A percentile compares a stretch with the other conserved stretches of the same genome.
These are phyloP conservation scores for Leptodactylus fuscus DNA, from an alignment of 2,113 vertebrate species.

Conservation along the genomic window DNA sequence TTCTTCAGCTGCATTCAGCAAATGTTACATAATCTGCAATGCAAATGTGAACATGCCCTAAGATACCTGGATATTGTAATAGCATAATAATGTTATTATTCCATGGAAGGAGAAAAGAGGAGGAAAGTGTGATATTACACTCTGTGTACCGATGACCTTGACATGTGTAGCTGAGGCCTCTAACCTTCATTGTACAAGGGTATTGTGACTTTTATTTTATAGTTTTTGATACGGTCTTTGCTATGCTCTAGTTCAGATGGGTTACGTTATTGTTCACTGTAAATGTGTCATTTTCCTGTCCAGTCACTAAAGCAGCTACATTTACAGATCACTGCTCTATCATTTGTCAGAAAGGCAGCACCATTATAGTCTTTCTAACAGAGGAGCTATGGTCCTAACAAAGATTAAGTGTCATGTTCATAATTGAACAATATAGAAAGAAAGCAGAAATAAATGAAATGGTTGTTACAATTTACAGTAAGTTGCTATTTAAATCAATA, in stretches of 20 bases:
- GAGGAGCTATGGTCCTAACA: slow-evolving; percentile 3
- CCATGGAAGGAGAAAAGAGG: too few species aligned
- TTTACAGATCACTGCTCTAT: slow-evolving; percentile 21
- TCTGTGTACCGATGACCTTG: too few species aligned
- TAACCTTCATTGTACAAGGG: background rate
- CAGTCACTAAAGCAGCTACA: background rate
- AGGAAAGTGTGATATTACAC: too few species aligned
- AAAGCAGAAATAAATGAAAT: slow-evolving; percentile 34
- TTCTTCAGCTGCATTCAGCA: too few species aligned
- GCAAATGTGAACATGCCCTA: too few species aligned
- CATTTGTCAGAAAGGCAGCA: slow-evolving; percentile 5
- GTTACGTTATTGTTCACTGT: background rate
- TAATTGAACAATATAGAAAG: slow-evolving; percentile 46
- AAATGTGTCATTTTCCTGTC: background rate
- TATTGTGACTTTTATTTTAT: background rate
- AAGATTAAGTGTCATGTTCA: slow-evolving; percentile 31
- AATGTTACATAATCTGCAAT: too few species aligned
- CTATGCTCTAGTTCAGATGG: background rate
- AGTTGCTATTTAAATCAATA: slow-evolving; percentile 29
- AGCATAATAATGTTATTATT: too few species aligned
- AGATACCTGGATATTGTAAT: too few species aligned
- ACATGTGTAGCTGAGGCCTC: background rate
- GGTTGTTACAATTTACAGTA: slow-evolving; percentile 35
- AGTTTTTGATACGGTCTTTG: background rate
- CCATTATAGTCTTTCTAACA: slow-evolving; percentile 12